phyloP scores from a whole-genome alignment of 2,113 vertebrate species.

The Craseonycteris thonglongyai region DNA sequence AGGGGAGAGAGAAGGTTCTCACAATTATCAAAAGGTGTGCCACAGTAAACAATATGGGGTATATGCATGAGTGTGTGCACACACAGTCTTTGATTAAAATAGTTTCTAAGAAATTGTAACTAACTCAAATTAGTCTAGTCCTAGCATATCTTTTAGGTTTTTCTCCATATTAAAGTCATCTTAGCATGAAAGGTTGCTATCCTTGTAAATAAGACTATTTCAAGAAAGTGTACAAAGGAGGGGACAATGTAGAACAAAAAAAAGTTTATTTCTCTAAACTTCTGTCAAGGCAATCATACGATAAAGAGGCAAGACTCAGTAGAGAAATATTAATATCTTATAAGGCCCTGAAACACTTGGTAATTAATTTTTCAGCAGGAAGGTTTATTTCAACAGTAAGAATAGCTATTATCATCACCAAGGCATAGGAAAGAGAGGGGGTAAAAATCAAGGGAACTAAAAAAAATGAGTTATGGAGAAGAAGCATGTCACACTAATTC shows the following conservation, averaged over 20 bases:
- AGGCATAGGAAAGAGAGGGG: background rate
- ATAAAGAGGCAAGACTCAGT: slow-evolving; percentile 65
- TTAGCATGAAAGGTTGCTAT: slow-evolving; percentile 35
- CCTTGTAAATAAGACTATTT: slow-evolving; percentile 46
- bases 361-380: slow-evolving; percentile 79
- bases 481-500: background rate
- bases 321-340: slow-evolving; percentile 77
- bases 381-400: slow-evolving; percentile 72
- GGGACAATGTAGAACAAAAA: slow-evolving; percentile 42
- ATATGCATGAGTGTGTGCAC: accelerated
- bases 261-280: slow-evolving; percentile 59
- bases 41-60: background rate
- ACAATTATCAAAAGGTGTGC: background rate
- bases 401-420: slow-evolving; percentile 23
- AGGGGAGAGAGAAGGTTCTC: background rate
- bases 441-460: background rate
- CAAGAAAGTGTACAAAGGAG: slow-evolving; percentile 55
- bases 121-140: background rate
- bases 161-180: slow-evolving; percentile 47
- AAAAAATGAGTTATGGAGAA: background rate
- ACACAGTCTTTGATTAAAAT: background rate
- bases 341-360: slow-evolving; percentile 71
- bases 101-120: background rate
- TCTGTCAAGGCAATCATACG: slow-evolving; percentile 66
- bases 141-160: background rate